Base-by-base conservation (phyloP, 2,797 vertebrate species). In the Gallirallus australis region DNA sequence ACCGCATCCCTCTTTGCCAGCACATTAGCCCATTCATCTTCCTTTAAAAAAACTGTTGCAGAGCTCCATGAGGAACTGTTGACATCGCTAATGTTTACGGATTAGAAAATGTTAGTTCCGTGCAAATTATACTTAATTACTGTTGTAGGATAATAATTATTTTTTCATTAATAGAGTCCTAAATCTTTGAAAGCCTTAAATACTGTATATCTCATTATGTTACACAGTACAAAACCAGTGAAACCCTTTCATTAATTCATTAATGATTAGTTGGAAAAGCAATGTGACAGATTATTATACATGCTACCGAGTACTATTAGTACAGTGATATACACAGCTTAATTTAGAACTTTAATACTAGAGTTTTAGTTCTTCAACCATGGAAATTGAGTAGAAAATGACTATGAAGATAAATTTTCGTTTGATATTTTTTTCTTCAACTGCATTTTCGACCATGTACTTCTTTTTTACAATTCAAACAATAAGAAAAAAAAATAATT, bases 101-200 rank as follows among this genome's bases (percentile, higher is more conserved):
- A 95, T 96, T 97, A 95, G 73, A 94, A 97, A 96, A 95, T 78
- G 81, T 89, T 97, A 93, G 54, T 96, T 96, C 95, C 13, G 12
- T 90, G 89, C 77, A 97, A 97, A 97, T 97, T 96, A 96, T 72
- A 90, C 71, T 95, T 96, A 97, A 97, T 98, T 96, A 96, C 79
- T 91, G 64, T 94, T 93, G 86, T 95, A 96, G 88, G 73, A 82
- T 97, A 97, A 97, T 96, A 94, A 98, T 97, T 97, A 96, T 87
- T 97, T 97, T 45, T 97, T 97, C 96, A 96, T 93, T 97, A 98
- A 97, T 89, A 95, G 90, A 96, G 79, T 39, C 40, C 78, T 94
- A 94, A 94, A 94, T 97, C 96, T 96, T 97, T 94, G 93, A 90
- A 97, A 97, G 90, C 82, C 91, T 96, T 97, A 97, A 97, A 95